Evolutionary conservation across 2,113 vertebrate species (phyloP), one percentile per base, ranked within the genome.

Genomic region (Crotalus tigris): DNA sequence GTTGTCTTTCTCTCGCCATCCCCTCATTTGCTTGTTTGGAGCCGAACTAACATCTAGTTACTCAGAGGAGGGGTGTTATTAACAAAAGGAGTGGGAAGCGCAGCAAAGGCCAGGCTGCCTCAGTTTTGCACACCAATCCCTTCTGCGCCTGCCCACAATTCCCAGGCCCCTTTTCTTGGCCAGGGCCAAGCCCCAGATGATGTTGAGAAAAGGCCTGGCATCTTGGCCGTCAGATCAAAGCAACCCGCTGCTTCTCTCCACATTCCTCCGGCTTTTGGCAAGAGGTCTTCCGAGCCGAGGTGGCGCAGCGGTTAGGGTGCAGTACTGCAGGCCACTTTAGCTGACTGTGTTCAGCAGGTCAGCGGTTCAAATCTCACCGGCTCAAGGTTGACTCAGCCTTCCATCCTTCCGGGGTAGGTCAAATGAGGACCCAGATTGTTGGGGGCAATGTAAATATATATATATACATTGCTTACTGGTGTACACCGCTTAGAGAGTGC

Each of bases 1-100:
- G 61, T 93, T 92, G 8, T 94, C 95, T 95, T 92, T 64, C 88
- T 92, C 94, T 94, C 75, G 17, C 53, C 91, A 91, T 93, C 91
- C 93, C 29, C 59, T 94, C 89, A 59, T 92, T 5, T 59, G 5
- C 89, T 90, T 49, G 46, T 1, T 57, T 46, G 5, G 15, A 94
- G 92, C 85, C 51, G 75, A 88, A 95, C 93, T 75, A 86, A 39
- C 54, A 49, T 92, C 89, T 93, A 23, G n/a, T 51, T 55, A 55
- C 64, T 87, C 59, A 87, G 86, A 88, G 54, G 92, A 90, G 91
- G 54, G 19, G 81, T 26, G 0, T 58, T 33, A 81, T 90, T 92
- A 46, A 90, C 51, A 90, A 81, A 93, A 91, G 51, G 59, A 0
- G 61, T 1, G 2, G 29, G 21, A 29, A 55, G 21, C 49, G 26